Percentiles rank a stretch among this genome's conserved stretches.
Conservation (phyloP, 2,888 invertebrate species). For the Apotomis betuletana region DNA sequence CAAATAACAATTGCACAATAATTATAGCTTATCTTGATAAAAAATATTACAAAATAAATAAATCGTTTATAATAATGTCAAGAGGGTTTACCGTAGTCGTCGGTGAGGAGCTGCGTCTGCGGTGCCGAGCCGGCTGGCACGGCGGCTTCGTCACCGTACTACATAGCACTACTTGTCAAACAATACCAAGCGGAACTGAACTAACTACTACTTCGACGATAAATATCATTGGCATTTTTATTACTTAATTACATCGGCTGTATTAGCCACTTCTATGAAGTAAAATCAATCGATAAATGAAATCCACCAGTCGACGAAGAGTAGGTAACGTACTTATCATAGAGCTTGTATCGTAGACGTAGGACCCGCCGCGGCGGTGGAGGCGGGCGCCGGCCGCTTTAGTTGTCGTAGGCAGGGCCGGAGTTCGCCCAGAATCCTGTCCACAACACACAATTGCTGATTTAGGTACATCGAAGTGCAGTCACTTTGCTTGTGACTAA, state of each 20-base stretch:
- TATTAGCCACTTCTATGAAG: conserved; percentile 23
- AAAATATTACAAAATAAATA: background rate
- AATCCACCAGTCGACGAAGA: conserved; percentile 30
- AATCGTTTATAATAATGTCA: background rate
- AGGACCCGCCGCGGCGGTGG: conserved; percentile 53
- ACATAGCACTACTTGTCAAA: background rate
- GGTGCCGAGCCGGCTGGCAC: too few relatives aligned
- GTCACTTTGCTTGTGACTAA: too few relatives aligned
- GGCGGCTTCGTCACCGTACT: too few relatives aligned
- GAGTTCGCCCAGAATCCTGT: conserved; percentile 74
- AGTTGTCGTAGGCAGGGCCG: conserved; percentile 71
- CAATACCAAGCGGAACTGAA: conserved; percentile 4
- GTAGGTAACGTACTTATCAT: conserved; percentile 35
- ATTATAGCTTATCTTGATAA: background rate
- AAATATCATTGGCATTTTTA: conserved; percentile 16
- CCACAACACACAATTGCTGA: conserved; percentile 42
- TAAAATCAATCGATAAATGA: conserved; percentile 23
- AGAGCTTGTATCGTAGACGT: conserved; percentile 49
- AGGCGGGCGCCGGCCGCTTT: conserved; percentile 53
- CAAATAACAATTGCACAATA: background rate
- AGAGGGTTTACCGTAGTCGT: too few relatives aligned
- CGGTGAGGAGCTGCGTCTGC: too few relatives aligned
- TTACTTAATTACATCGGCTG: conserved; percentile 25
- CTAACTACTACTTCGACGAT: conserved; percentile 6
- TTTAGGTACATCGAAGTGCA: too few relatives aligned